Base-by-base conservation (phyloP, 2,888 invertebrate genomes). In the Callyntrura guangdongensis region DNA sequence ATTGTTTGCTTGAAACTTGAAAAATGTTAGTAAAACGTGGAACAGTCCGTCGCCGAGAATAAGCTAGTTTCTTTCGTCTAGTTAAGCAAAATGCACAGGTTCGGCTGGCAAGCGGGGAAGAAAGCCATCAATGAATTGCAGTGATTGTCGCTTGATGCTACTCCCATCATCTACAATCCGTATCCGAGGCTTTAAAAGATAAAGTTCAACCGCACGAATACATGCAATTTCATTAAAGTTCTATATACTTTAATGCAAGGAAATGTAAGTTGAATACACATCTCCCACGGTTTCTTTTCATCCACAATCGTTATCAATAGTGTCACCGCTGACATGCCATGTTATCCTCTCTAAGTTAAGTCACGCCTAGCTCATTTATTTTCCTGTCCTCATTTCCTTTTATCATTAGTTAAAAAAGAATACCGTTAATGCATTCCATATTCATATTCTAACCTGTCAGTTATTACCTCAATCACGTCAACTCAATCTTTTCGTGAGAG, bases 331-430 rank as follows among this genome's bases (percentile, higher is more conserved):
- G 27, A 64, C 61, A 64, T 22, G 61, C 22, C 12, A 45, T 17
- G 69, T 27, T 69, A 45, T 45, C 27, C 0, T 36, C 6, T 61
- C 64, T 64, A 45, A 45, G 14, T 36, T 36, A n/a, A 36, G 45
- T 69, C 69, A 69, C 69, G 45, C 69, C 69, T 69, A 45, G 69
- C 69, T 69, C 69, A 36, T 69, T 69, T 45, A 69, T 69, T 69
- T 67, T 17, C 69, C 27, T 64, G 20, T 25, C 12, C 25, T 1
- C 27, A 25, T 22, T 69, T 45, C 69, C 36, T 69, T 69, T 69
- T 36, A 69, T 45, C 69, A 45, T 12, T 69, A 67, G 67, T 8
- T 45, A n/a, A 36, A 36, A 36, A 36, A 69, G 69, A 69, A 36
- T 45, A 69, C 69, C 69, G 69, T 69, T 69, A 69, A 36, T 36